Base-by-base conservation (phyloP, 2,113 vertebrate genomes). In the Mormyrus lacerda region DNA sequence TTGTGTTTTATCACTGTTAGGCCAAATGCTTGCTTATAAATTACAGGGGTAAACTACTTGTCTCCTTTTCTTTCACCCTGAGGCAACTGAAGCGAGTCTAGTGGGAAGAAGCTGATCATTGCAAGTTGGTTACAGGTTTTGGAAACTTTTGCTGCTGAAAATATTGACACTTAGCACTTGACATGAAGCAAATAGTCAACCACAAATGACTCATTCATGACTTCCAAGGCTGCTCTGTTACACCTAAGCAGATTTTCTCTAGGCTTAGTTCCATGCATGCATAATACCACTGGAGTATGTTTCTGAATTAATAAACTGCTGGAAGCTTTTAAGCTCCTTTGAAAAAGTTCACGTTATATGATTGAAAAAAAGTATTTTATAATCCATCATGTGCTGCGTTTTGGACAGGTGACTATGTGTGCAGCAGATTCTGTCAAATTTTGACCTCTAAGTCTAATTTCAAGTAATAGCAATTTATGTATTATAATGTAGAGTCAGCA, bases 181-280 rank as follows among this genome's bases (percentile, higher is more conserved):
- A 42, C 35, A 42, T 42, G 31, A 79, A 79, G 73, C 73, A 17
- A 79, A 79, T 8, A 39, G 73, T 42, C 73, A 79, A 79, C 73
- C 73, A 79, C 31, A 79, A 79, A 79, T 79, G 73, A 79, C 73
- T 79, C 73, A 79, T 19, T 79, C 13, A 79, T 79, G 73, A 79
- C 73, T 79, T 79, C 73, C 73, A 79, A 79, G 73, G 15, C 73
- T 79, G n/a, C 73, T 79, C 31, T 7, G 31, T 79, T 42, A 79
- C 73, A 42, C 31, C 73, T 79, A 79, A 79, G 73, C 31, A 79
- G 35, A 79, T 79, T 79, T 79, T 79, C 73, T 79, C 17, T 15
- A 79, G 73, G 31, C 73, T 79, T 3, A 42, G 73, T 27, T 6
- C 73, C 35, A 42, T 79, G 73, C 69, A 76, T 76, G 69, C 73